Percentiles rank a stretch among this genome's conserved stretches.
Conservation (phyloP, 2,888 invertebrate species). For the Lumbricus terrestris region DNA sequence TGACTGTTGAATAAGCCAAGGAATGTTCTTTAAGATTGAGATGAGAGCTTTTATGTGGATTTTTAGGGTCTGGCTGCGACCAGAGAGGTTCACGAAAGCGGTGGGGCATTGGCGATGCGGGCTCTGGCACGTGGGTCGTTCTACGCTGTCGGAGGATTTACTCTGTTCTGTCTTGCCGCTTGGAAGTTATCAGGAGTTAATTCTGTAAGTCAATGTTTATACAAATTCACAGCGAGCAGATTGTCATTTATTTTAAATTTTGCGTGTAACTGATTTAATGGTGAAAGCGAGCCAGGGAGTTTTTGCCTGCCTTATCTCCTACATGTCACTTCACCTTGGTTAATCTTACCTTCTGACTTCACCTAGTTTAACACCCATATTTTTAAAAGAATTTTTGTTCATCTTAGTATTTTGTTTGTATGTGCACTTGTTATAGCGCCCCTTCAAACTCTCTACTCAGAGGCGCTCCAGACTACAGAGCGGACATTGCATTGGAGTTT, state of each 20-base stretch:
- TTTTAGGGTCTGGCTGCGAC: slow-evolving; percentile 63
- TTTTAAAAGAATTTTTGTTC: too few relatives aligned
- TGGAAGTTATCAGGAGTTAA: slow-evolving; percentile 86
- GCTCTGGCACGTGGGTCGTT: slow-evolving; percentile 85
- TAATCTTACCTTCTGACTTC: neutral
- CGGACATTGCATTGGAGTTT: too few relatives aligned
- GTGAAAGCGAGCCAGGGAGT: neutral
- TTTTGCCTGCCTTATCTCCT: neutral
- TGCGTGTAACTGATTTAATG: neutral
- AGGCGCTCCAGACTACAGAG: too few relatives aligned
- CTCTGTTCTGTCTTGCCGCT: slow-evolving; percentile 75
- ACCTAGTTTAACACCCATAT: too few relatives aligned
- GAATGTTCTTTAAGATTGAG: too few relatives aligned
- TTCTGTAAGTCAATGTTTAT: slow-evolving; percentile 67
- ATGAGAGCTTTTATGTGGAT: neutral
- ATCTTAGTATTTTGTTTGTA: too few relatives aligned
- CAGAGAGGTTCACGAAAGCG: slow-evolving; percentile 69
- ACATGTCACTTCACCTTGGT: too few relatives aligned
- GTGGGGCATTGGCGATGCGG: slow-evolving; percentile 74
- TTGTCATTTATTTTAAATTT: neutral
- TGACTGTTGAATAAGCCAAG: too few relatives aligned
- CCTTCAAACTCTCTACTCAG: too few relatives aligned
- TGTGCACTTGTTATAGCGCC: too few relatives aligned
- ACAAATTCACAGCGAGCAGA: neutral
- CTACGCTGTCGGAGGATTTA: slow-evolving; percentile 82